These are phyloP conservation scores for Isaurus tuberculatus DNA, from an alignment of 92 coral and sea anemone genomes.

Conservation along the genomic window DNA sequence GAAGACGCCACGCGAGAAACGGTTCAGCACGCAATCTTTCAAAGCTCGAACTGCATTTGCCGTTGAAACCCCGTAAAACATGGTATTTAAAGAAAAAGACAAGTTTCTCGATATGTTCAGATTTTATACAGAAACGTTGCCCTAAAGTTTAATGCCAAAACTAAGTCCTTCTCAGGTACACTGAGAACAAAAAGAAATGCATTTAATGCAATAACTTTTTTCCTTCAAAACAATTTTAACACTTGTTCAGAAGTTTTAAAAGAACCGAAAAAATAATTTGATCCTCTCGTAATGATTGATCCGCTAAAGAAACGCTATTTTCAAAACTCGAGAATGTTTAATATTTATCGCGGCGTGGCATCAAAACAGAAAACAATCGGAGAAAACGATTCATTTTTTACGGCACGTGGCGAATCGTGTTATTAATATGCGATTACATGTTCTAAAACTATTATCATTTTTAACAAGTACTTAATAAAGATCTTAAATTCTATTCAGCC, in stretches of 20 bases:
- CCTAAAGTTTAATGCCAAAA: too few relatives aligned
- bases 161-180: too few relatives aligned
- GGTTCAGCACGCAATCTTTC: constrained; percentile 34
- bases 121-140: too few relatives aligned
- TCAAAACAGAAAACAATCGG: constrained; percentile 19
- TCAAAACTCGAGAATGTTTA: constrained; percentile 9
- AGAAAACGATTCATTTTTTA: constrained; percentile 8
- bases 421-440: constrained; percentile 40
- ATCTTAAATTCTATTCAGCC: background rate
- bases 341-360: constrained; percentile 34
- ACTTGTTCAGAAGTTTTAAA: background rate
- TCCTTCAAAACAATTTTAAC: too few relatives aligned
- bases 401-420: constrained; percentile 49
- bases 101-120: background rate
- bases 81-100: background rate
- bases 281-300: constrained; percentile 14
- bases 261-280: background rate
- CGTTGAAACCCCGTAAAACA: background rate
- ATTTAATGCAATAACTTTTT: too few relatives aligned
- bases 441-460: constrained; percentile 2
- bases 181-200: too few relatives aligned
- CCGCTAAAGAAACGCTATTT: background rate
- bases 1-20: constrained; percentile 10
- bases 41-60: background rate
- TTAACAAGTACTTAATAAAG: background rate